Evolutionary conservation across 2,113 vertebrate genomes (phyloP), one percentile per base, ranked within the genome.

Genomic region (Spheniscus mendiculus): DNA sequence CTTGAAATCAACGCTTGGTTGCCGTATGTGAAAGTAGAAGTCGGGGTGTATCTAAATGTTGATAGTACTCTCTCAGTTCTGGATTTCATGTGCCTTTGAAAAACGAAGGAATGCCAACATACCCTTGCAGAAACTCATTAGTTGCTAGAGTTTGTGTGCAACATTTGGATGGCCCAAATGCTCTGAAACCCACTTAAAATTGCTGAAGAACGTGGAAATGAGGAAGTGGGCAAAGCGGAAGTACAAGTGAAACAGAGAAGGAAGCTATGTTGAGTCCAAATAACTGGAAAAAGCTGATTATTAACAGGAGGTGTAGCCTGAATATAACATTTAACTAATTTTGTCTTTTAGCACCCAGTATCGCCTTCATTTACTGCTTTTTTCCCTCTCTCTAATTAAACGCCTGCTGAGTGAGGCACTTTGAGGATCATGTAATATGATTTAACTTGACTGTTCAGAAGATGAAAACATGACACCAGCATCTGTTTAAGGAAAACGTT

Each of bases 391-490:
- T 52, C 30, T 86, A 53, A 71, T 67, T 84, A 52, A 93, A 47
- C 36, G 70, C 22, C 23, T 65, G 32, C 38, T 80, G 55, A 81
- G 62, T 26, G 19, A 84, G 42, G 63, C 30, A 27, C 36, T 91
- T 93, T 62, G 59, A 78, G 12, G 13, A 62, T 81, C 63, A 18
- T 13, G 21, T 62, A n/a, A 52, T 61, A 13, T 4, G 4, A 25
- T 87, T 83, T 94, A 70, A 80, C 26, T 47, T 93, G 21, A 40
- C 50, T n/a, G n/a, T 74, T 89, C 38, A 42, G 70, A 85, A 71
- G 42, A 71, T 38, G 30, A 87, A 94, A 73, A 65, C 21, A 9
- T 62, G 9, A 21, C 25, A 25, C 14, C 3, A 58, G 58, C 16
- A 50, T 58, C 36, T 81, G 9, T 69, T 83, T 22, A 87, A 84